Conservation (phyloP, 2,888 invertebrate species). For the Orgyia antiqua region DNA sequence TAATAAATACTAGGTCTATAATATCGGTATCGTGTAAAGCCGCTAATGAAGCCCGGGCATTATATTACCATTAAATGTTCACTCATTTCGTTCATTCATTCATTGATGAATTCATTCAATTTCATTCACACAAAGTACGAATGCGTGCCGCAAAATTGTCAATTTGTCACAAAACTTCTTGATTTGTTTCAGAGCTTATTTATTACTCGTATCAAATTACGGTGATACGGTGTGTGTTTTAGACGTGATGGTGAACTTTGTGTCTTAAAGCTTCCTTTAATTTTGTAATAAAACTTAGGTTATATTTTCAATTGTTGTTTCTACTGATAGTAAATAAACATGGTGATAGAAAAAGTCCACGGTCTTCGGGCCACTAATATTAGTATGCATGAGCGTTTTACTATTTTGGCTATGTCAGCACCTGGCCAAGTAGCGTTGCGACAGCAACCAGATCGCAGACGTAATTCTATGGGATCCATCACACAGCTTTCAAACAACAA, state of each 20-base stretch:
- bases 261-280: constrained; percentile 4
- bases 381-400: constrained; percentile 53
- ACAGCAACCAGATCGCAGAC: constrained; percentile 16
- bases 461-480: constrained; percentile 25
- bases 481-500: constrained; percentile 33
- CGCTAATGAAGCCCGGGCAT: too few relatives aligned
- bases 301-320: constrained; percentile 13
- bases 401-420: constrained; percentile 34
- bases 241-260: constrained; percentile 13
- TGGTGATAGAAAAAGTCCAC: constrained; percentile 58
- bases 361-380: constrained; percentile 66
- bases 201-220: constrained; percentile 25
- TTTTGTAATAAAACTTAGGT: constrained; percentile 1
- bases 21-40: too few relatives aligned
- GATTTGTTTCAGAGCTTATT: too few relatives aligned
- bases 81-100: too few relatives aligned
- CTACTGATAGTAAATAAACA: constrained; percentile 20
- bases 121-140: too few relatives aligned
- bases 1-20: too few relatives aligned
- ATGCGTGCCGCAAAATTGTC: too few relatives aligned
- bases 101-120: too few relatives aligned
- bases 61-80: too few relatives aligned
- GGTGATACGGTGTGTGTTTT: too few relatives aligned
- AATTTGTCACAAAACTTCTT: too few relatives aligned
- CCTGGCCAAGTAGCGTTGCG: constrained; percentile 19